Evolutionary conservation across 2,797 vertebrate species (phyloP), one percentile per base, ranked within the genome.

Genomic region (Melanotaenia boesemani): DNA sequence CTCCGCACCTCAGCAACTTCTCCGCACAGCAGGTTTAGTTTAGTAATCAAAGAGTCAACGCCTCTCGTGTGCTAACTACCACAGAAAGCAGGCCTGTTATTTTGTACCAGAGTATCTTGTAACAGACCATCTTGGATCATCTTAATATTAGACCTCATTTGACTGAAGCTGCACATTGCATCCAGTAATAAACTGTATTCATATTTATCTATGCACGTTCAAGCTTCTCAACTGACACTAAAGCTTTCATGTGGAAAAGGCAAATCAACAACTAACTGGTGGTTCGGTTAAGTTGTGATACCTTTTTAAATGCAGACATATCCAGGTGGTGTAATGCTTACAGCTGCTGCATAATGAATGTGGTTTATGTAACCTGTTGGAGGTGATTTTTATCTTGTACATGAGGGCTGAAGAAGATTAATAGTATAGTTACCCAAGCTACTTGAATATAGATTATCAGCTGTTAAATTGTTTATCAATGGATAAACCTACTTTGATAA

Each of bases 1-100:
- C 70, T 63, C 72, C 46, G 72, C 75, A 83, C 84, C 80, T 85
- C 86, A 18, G 87, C 80, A 82, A 10, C 61, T 67, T 73, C 68
- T 12, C 71, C 18, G 58, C 68, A 71, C 82, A 78, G 78, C 66
- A 61, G 80, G 72, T 65, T 36, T 57, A 63, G 66, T 68, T 61
- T 80, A 77, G 60, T 1, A 50, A 80, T 86, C 74, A 73, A 44
- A 82, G 52, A 71, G 65, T 72, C 64, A 13, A 22, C 5, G 70
- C 57, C 9, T 63, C 72, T 54, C 70, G 64, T 39, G n/a, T 63
- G 46, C 18, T 15, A 61, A 52, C 30, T 26, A n/a, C 74, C 67
- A 18, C 52, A 60, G 52, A 80, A 26, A 16, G 9, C 58, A 34
- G 44, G 15, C 16, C 58, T 74, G 67, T 62, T 66, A 6, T 69